phyloP scores from a whole-genome alignment of 2,888 invertebrate species.

The Rhabditophanes sp. region DNA sequence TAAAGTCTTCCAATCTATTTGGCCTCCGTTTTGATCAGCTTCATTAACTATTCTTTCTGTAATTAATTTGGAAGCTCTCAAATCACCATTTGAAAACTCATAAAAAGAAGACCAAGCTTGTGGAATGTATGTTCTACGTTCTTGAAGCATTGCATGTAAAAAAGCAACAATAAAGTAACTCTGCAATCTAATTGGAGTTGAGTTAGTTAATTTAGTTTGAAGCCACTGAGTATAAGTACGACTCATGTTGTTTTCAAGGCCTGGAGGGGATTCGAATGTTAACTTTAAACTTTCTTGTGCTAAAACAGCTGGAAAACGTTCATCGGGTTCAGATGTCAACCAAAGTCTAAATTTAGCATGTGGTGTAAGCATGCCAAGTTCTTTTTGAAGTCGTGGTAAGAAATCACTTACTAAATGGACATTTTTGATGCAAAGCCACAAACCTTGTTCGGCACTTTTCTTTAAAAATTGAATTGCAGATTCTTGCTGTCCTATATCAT shows the following conservation, averaged over 20 bases:
- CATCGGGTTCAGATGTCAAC: conserved; percentile 69
- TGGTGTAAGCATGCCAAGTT: conserved; percentile 50
- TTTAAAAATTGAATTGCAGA: conserved; percentile 53
- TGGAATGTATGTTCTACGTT: conserved; percentile 75
- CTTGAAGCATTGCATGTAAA: conserved; percentile 70
- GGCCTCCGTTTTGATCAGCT: too few species aligned
- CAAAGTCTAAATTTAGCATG: conserved; percentile 59
- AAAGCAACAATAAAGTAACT: conserved; percentile 64
- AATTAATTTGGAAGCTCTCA: conserved; percentile 60
- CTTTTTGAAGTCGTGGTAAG: conserved; percentile 57
- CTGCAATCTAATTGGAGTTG: conserved; percentile 44
- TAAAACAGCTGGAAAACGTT: conserved; percentile 42
- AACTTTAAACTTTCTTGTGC: conserved; percentile 34
- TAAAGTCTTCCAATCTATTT: conserved; percentile 58
- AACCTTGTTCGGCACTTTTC: conserved; percentile 54
- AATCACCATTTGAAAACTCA: conserved; percentile 68
- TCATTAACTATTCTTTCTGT: not conserved
- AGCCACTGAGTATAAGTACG: conserved; percentile 57
- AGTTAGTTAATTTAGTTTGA: conserved; percentile 2
- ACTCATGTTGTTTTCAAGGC: conserved; percentile 61
- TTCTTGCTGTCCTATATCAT: too few species aligned
- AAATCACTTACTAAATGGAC: conserved; percentile 59
- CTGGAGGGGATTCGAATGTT: conserved; percentile 54
- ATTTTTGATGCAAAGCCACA: conserved; percentile 67
- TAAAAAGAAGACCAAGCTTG: conserved; percentile 54